A percentile compares a stretch with the other conserved stretches of the same genome.
Conservation (phyloP, 2,797 vertebrate species). For the Macropodus opercularis region DNA sequence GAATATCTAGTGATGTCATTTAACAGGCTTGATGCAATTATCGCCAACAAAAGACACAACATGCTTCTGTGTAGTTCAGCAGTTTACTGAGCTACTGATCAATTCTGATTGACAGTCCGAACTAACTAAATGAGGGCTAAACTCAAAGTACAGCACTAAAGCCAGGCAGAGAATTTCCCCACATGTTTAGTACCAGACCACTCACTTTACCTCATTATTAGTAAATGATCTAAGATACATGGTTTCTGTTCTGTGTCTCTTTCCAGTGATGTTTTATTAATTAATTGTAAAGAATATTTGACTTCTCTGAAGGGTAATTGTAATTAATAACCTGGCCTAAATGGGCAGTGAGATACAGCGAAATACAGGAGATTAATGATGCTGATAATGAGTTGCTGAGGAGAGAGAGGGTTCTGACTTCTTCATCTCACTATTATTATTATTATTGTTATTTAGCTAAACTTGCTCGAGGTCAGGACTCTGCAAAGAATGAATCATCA, state of each 20-base stretch:
- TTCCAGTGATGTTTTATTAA: constrained; percentile 9
- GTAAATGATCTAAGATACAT: neutral
- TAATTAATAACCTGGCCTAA: constrained; percentile 30
- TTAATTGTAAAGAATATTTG: constrained; percentile 24
- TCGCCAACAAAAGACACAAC: too few relatives aligned
- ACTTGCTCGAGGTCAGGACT: constrained; percentile 40
- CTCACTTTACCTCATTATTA: neutral
- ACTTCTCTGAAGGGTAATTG: constrained; percentile 31
- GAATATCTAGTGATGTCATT: too few relatives aligned
- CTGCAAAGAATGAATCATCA: constrained; percentile 42
- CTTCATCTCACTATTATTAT: constrained; percentile 26
- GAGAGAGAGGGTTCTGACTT: neutral
- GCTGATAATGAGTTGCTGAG: constrained; percentile 21
- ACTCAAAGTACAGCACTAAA: too few relatives aligned
- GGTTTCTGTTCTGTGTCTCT: neutral
- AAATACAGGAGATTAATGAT: constrained; percentile 21
- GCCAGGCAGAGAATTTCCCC: too few relatives aligned
- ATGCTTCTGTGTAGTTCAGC: too few relatives aligned
- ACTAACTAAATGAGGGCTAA: too few relatives aligned
- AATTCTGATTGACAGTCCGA: too few relatives aligned
- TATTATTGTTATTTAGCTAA: constrained; percentile 49
- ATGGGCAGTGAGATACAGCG: constrained; percentile 20
- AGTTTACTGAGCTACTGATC: too few relatives aligned
- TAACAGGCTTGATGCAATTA: too few relatives aligned
- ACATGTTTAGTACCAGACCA: neutral